Base-by-base conservation (phyloP, 2,797 vertebrate genomes). In the Spondyliosoma cantharus region DNA sequence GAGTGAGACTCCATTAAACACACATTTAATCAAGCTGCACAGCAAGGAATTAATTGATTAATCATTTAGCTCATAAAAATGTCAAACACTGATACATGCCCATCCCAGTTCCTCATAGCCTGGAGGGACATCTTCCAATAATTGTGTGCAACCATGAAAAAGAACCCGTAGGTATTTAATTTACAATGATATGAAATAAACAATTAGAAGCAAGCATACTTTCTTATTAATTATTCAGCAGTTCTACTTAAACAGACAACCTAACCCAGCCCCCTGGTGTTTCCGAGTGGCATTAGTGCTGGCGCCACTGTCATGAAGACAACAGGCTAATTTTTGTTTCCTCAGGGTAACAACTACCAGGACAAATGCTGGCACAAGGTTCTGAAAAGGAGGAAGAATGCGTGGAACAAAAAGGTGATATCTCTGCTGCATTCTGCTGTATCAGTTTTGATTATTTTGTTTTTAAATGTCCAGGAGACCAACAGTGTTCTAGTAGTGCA, bases 21-120 rank as follows among this genome's bases (percentile, higher is more conserved):
- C 59, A 68, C 74, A n/a, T 83, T 74, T 74, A 88, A 89, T 88
- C 65, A 65, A 71, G 65, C 59, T 67, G 58, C 73, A 70, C 61
- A 81, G 73, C 75, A 59, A 65, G 73, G 69, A 75, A 32, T 74
- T 49, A 73, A 82, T 58, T 72, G 66, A 85, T 76, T 59, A 62
- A 75, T 85, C 58, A 24, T 59, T 85, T 14, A 73, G 65, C 37
- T 64, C 37, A 19, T 61, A 25, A 80, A 79, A 80, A 84, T 75
- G 67, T 74, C 81, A 80, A 27, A 80, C 75, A 70, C 62, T 58
- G 29, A 76, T 60, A 73, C 74, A 57, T 76, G 71, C 14, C 57
- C 57, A 79, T 75, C 59, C 68, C 67, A 49, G 42, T 25, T 76
- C 19, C 19, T 2, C 25, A n/a, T 16, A 64, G 61, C 79, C 65